Conservation (phyloP, 2,113 vertebrate species). For the Phyllostomus hastatus region DNA sequence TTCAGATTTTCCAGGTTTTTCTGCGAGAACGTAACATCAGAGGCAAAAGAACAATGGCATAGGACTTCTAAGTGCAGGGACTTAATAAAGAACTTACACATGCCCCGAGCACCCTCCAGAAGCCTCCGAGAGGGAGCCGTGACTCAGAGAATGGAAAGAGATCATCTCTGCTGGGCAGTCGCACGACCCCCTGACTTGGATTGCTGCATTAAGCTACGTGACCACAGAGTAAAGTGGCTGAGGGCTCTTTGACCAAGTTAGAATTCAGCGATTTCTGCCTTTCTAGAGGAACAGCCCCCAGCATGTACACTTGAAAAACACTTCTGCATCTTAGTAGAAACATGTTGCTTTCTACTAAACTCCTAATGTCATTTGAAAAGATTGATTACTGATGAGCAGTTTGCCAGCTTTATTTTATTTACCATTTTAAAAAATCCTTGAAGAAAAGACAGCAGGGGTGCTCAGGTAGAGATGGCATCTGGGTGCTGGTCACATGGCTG, state of each 20-base stretch:
- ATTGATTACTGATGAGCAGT: not conserved
- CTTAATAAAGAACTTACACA: not conserved
- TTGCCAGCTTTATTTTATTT: not conserved
- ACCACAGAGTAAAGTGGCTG: not conserved
- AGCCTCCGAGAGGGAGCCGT: not conserved
- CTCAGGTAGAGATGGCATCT: too few relatives aligned
- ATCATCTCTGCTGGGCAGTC: accelerated
- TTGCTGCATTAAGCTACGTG: not conserved
- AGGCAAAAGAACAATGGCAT: not conserved
- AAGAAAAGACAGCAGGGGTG: not conserved
- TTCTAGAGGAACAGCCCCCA: not conserved
- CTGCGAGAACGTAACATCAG: not conserved
- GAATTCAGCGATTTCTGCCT: not conserved
- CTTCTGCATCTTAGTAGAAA: not conserved
- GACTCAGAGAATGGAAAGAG: not conserved
- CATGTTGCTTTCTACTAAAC: not conserved
- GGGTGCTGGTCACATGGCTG: not conserved
- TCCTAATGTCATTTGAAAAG: not conserved
- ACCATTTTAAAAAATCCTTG: not conserved
- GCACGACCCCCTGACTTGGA: not conserved
- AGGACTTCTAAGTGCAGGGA: not conserved
- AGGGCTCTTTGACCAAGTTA: not conserved
- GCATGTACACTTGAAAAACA: not conserved
- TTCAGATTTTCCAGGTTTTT: not conserved
- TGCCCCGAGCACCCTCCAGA: accelerated